Evolutionary conservation across 2,888 invertebrate genomes (phyloP).

Genomic region (Acleris laterana): DNA sequence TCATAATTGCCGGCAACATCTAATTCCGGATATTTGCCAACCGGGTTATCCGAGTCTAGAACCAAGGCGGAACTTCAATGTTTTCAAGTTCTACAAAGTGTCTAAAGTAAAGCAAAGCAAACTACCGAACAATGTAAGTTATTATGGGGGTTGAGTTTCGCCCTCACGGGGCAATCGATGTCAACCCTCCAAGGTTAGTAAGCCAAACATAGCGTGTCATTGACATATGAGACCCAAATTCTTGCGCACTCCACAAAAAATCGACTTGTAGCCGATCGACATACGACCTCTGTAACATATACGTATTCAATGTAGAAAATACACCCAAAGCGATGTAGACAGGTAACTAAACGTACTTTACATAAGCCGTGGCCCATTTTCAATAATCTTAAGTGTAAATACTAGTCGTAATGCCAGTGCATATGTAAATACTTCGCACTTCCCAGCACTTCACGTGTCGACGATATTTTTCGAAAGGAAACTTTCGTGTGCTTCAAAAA

Average conservation of each 20-base stretch:
- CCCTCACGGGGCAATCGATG: slow-evolving; percentile 31
- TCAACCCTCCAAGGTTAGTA: slow-evolving; percentile 35
- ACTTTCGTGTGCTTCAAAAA: too few species aligned
- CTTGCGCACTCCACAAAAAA: slow-evolving; percentile 16
- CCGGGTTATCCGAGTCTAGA: too few species aligned
- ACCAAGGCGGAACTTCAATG: slow-evolving; percentile 5
- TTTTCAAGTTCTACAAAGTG: slow-evolving; percentile 23
- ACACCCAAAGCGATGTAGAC: not conserved
- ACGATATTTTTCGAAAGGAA: too few species aligned
- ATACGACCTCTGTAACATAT: slow-evolving; percentile 3
- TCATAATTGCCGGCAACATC: slow-evolving; percentile 3
- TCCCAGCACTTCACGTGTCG: too few species aligned
- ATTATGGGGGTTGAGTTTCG: slow-evolving; percentile 17
- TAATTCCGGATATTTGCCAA: too few species aligned
- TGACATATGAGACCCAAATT: slow-evolving; percentile 29
- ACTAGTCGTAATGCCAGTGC: too few species aligned
- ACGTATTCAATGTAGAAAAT: not conserved
- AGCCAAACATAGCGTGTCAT: slow-evolving; percentile 25
- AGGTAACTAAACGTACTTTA: too few species aligned
- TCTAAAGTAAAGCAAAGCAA: slow-evolving; percentile 17
- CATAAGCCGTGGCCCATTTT: too few species aligned
- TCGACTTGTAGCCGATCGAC: slow-evolving; percentile 16
- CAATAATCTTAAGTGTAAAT: too few species aligned
- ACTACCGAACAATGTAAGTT: slow-evolving; percentile 20
- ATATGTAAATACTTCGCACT: too few species aligned